Percentiles rank a stretch among this genome's conserved stretches.
These are phyloP conservation scores for Proisotoma minuta DNA, from an alignment of 2,888 invertebrate genomes.

Conservation along the genomic window DNA sequence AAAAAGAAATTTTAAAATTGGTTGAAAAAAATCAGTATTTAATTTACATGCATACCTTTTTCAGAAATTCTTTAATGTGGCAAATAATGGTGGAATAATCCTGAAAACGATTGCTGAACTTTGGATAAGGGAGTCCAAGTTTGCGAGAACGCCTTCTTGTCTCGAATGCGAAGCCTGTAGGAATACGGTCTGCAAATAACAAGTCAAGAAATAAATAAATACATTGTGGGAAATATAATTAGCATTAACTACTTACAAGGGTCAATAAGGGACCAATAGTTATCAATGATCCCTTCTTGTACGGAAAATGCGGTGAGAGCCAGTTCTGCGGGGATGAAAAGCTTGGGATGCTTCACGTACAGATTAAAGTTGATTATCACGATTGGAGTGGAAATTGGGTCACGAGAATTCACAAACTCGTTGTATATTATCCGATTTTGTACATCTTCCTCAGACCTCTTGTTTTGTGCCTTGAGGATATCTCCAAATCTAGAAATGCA, in stretches of 20 bases:
- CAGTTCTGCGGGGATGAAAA: conserved; percentile 15
- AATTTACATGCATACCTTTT: neutral
- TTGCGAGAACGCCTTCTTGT: neutral
- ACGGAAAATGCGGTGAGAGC: conserved; percentile 19
- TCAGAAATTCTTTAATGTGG: neutral
- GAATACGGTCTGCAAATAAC: neutral
- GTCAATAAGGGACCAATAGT: conserved; percentile 19
- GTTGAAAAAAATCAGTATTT: neutral
- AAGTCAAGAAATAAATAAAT: neutral
- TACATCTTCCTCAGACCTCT: neutral
- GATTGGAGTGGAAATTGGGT: neutral
- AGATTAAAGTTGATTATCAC: neutral
- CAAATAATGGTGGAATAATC: neutral
- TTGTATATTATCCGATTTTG: neutral
- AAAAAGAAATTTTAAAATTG: neutral
- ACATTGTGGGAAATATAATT: too few relatives aligned
- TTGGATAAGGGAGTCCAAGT: neutral
- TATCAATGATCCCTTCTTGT: conserved; percentile 12
- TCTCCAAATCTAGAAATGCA: too few relatives aligned
- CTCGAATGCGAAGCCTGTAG: neutral
- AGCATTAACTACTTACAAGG: conserved; percentile 17
- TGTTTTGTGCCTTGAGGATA: neutral
- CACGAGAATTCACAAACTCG: too few relatives aligned
- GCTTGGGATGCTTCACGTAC: neutral
- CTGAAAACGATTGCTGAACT: neutral